A percentile compares a stretch with the other conserved stretches of the same genome.
These are phyloP conservation scores for Cataglyphis livida DNA, from an alignment of 2,888 invertebrate genomes.

Conservation along the genomic window DNA sequence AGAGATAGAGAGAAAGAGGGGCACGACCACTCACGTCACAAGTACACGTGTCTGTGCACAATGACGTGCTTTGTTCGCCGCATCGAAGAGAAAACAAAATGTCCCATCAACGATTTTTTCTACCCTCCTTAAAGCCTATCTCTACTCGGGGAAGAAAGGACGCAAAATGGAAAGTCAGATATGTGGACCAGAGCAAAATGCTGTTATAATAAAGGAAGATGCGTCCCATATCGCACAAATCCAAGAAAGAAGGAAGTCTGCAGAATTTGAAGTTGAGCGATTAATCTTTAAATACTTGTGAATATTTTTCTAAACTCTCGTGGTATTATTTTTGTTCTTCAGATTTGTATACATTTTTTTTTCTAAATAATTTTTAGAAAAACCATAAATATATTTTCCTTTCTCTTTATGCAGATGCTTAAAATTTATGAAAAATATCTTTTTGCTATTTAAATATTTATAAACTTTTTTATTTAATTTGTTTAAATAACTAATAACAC, in stretches of 20 bases:
- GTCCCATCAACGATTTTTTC: background rate
- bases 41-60: conserved; percentile 16
- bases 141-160: background rate
- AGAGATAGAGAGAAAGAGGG: conserved; percentile 26
- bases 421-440: background rate
- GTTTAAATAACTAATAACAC: background rate
- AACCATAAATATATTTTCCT: background rate
- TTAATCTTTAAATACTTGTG: background rate
- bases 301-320: background rate
- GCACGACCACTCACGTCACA: conserved; percentile 53
- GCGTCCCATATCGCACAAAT: background rate
- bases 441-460: background rate
- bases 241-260: background rate
- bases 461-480: background rate
- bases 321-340: background rate
- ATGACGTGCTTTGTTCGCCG: conserved; percentile 42
- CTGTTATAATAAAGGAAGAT: too few relatives aligned
- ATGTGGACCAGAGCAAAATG: background rate
- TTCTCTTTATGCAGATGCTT: background rate
- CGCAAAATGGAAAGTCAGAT: too few relatives aligned
- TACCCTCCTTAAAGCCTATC: background rate
- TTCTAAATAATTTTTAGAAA: background rate
- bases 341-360: background rate
- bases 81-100: background rate
- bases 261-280: background rate